Percentiles rank a stretch among this genome's conserved stretches.
These are phyloP conservation scores for Hyla sarda DNA, from an alignment of 2,113 vertebrate species.

Conservation along the genomic window DNA sequence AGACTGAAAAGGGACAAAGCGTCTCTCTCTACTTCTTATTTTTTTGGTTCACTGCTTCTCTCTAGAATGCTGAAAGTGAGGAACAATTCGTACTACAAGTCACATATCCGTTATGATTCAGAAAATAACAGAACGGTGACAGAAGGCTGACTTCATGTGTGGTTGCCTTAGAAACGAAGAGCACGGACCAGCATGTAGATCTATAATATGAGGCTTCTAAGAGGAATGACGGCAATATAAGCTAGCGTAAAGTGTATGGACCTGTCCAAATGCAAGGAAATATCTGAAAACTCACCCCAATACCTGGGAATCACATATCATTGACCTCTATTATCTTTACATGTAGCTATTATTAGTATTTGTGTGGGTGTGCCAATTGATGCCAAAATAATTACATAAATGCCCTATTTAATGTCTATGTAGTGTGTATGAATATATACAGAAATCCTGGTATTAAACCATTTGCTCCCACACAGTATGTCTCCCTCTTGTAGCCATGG, in stretches of 20 bases:
- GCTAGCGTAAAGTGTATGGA: neutral
- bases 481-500: too few species aligned
- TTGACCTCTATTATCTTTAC: neutral
- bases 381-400: too few species aligned
- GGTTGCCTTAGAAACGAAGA: slow-evolving; percentile 15
- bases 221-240: neutral
- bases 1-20: neutral
- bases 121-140: neutral
- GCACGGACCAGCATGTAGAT: neutral
- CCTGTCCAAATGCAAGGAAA: neutral
- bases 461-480: too few species aligned
- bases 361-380: too few species aligned
- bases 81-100: slow-evolving; percentile 26
- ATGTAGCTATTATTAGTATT: too few species aligned
- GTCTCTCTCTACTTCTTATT: too few species aligned
- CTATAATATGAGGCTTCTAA: neutral
- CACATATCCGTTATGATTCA: slow-evolving; percentile 46
- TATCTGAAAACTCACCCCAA: neutral
- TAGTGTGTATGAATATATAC: too few species aligned
- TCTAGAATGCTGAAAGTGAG: neutral
- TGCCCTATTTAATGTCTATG: too few species aligned
- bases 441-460: too few species aligned
- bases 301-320: neutral
- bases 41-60: slow-evolving; percentile 10
- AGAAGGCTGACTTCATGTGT: neutral